Conservation (phyloP, 2,888 invertebrate genomes). For the Plebejus anna region DNA sequence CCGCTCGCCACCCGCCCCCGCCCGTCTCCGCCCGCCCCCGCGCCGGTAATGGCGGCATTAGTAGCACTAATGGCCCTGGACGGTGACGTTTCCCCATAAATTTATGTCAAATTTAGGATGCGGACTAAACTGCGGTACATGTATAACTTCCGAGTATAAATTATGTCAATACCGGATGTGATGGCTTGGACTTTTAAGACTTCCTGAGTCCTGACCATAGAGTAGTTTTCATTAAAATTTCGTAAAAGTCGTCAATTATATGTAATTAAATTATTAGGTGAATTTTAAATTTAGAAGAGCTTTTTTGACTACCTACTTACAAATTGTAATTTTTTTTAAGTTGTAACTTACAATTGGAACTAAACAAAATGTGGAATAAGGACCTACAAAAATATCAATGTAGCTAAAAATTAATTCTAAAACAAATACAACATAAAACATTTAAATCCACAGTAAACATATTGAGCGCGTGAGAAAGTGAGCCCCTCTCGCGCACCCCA, state of each 20-base stretch:
- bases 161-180: neutral
- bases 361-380: no score
- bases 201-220: neutral
- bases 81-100: slow-evolving; percentile 76
- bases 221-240: neutral
- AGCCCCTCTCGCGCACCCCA: slow-evolving; percentile 61
- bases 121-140: slow-evolving; percentile 39
- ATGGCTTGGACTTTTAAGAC: neutral
- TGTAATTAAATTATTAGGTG: no score
- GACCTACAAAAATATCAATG: neutral
- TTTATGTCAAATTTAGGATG: slow-evolving; percentile 72
- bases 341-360: no score
- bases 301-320: no score
- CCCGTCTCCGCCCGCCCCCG: slow-evolving; percentile 48
- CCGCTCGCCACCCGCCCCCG: slow-evolving; percentile 50
- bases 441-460: slow-evolving; percentile 55
- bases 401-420: neutral
- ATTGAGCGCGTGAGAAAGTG: slow-evolving; percentile 68
- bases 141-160: slow-evolving; percentile 16
- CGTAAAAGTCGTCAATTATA: neutral
- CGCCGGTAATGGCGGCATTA: slow-evolving; percentile 76
- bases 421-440: neutral
- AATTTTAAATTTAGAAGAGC: no score
- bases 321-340: no score
- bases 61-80: slow-evolving; percentile 73